A percentile compares a stretch with the other conserved stretches of the same genome.
phyloP scores from a whole-genome alignment of 2,113 vertebrate species.

The Madoqua kirkii region DNA sequence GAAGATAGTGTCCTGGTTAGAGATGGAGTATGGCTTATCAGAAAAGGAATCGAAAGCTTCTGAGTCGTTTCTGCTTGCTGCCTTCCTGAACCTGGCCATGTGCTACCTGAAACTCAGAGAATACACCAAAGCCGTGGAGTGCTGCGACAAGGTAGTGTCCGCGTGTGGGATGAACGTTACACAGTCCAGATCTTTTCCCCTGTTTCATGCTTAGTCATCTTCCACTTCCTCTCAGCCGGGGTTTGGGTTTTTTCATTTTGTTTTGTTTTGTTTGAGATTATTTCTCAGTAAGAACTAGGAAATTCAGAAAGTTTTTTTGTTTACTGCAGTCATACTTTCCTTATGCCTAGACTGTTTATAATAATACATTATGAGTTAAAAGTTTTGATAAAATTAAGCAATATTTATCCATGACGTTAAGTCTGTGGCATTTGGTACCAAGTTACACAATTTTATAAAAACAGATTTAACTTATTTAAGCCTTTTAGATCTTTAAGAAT shows the following conservation, averaged over 20 bases:
- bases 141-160: constrained; percentile 92
- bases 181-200: rapidly evolving
- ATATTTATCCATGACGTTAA: not conserved
- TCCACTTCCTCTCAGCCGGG: not conserved
- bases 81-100: constrained; percentile 94
- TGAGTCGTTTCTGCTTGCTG: constrained; percentile 84
- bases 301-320: not conserved
- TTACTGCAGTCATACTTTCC: not conserved
- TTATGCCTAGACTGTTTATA: not conserved
- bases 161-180: rapidly evolving
- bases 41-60: constrained; percentile 87
- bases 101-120: constrained; percentile 93
- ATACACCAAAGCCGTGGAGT: constrained; percentile 88
- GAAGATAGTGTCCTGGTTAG: constrained; percentile 92
- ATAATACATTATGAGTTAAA: not conserved
- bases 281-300: not conserved
- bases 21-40: constrained; percentile 90
- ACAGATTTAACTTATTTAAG: not conserved
- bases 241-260: not conserved
- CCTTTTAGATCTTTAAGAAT: not conserved
- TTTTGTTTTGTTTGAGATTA: not conserved
- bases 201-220: rapidly evolving
- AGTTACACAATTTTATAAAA: not conserved
- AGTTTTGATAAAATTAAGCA: not conserved
- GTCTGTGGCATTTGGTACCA: not conserved